phyloP scores from a whole-genome alignment of 2,888 invertebrate species.

The Micoletzkya japonica region DNA sequence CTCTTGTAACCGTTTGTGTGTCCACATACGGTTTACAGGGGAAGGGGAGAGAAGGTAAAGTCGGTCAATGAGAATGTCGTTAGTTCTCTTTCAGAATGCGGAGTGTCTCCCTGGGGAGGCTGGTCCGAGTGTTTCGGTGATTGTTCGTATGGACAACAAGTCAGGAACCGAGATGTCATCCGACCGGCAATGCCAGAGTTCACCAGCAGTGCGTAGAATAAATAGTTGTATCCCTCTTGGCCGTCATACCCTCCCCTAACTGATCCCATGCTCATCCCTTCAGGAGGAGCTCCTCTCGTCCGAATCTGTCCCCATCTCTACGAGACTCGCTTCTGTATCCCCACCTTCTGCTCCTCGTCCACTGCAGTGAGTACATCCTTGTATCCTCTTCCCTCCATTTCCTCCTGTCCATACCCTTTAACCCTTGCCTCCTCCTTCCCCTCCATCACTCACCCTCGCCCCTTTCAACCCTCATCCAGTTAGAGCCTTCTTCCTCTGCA shows the following conservation, averaged over 20 bases:
- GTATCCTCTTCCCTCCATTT: neutral
- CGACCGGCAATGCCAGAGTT: slow-evolving; percentile 44
- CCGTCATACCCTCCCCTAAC: neutral
- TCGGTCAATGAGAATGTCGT: neutral
- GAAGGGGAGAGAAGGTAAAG: too few relatives aligned
- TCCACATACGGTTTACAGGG: too few relatives aligned
- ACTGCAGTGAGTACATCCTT: slow-evolving; percentile 1
- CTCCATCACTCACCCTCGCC: slow-evolving; percentile 10
- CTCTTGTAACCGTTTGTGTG: too few relatives aligned
- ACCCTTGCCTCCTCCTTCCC: neutral
- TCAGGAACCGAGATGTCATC: slow-evolving; percentile 43
- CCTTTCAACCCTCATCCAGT: too few relatives aligned
- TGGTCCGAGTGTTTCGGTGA: slow-evolving; percentile 46
- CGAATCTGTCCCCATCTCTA: slow-evolving; percentile 27
- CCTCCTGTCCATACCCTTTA: neutral
- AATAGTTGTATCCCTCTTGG: neutral
- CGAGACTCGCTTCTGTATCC: slow-evolving; percentile 29
- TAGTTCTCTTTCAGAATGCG: slow-evolving; percentile 38
- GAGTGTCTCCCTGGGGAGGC: slow-evolving; percentile 41
- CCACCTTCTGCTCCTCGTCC: slow-evolving; percentile 1
- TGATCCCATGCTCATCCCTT: too few relatives aligned
- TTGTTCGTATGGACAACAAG: slow-evolving; percentile 36
- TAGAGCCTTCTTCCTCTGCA: too few relatives aligned
- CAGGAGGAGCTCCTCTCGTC: slow-evolving; percentile 25
- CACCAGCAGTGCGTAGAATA: slow-evolving; percentile 12